Percentiles rank a stretch among this genome's conserved stretches.
These are phyloP conservation scores for Trichomycterus rosablanca DNA, from an alignment of 2,113 vertebrate genomes.

Conservation along the genomic window DNA sequence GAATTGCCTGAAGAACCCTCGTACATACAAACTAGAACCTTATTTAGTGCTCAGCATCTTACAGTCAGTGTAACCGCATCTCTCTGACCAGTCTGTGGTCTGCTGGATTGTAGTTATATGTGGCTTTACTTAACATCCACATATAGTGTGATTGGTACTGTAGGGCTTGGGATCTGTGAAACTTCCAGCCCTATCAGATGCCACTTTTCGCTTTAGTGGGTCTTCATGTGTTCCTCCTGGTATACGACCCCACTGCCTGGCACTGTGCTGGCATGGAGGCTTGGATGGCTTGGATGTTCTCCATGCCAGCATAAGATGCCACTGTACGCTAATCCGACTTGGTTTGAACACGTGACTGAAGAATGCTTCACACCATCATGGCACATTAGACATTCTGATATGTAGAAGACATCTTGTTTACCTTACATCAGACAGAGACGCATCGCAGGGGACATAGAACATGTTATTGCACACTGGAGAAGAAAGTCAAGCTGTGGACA, in stretches of 20 bases:
- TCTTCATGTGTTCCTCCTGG: constrained; percentile 62
- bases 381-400: constrained; percentile 40
- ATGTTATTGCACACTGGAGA: constrained; percentile 28
- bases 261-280: constrained; percentile 68
- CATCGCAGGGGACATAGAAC: constrained; percentile 12
- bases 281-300: constrained; percentile 74
- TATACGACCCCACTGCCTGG: constrained; percentile 60
- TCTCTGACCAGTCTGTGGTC: background rate
- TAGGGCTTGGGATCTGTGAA: too few relatives aligned
- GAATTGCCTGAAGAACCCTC: constrained; percentile 48
- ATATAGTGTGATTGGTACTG: too few relatives aligned
- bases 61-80: constrained; percentile 53
- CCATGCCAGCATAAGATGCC: constrained; percentile 61
- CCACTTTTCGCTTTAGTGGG: constrained; percentile 75
- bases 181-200: constrained; percentile 12
- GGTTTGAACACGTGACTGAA: constrained; percentile 62
- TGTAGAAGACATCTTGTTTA: constrained; percentile 41
- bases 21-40: background rate
- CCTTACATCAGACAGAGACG: constrained; percentile 21
- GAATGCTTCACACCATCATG: constrained; percentile 54
- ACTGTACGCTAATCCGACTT: constrained; percentile 41
- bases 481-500: constrained; percentile 28
- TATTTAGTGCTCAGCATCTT: constrained; percentile 20
- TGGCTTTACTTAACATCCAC: background rate
- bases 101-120: too few relatives aligned